These are phyloP conservation scores for Trachelipus rathkii DNA, from an alignment of 1,140 invertebrate species.

Conservation along the genomic window DNA sequence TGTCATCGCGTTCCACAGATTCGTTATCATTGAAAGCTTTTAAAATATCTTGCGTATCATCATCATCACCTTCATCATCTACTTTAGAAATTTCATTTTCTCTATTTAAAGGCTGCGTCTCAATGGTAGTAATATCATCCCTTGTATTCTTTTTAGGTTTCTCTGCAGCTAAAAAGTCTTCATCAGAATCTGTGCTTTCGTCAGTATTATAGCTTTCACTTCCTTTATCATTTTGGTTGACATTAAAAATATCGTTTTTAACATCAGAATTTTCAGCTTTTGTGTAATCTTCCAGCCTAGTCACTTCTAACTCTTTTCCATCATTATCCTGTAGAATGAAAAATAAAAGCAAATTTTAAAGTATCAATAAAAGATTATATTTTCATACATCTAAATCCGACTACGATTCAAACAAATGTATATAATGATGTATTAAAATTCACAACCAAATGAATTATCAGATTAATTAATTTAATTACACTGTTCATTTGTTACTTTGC, in stretches of 20 bases:
- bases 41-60: constrained; percentile 3
- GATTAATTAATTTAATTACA: too few species aligned
- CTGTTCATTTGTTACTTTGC: too few species aligned
- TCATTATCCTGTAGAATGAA: too few species aligned
- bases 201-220: neutral
- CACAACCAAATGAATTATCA: too few species aligned
- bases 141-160: neutral
- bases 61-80: neutral
- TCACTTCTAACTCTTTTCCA: too few species aligned
- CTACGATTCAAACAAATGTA: too few species aligned
- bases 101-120: neutral
- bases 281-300: too few species aligned
- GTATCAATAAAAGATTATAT: too few species aligned
- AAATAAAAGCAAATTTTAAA: too few species aligned
- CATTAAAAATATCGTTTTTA: neutral
- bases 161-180: neutral
- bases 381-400: too few species aligned
- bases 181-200: neutral
- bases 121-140: neutral
- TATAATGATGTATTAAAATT: too few species aligned
- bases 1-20: neutral
- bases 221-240: neutral
- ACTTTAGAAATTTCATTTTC: neutral
- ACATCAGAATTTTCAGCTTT: neutral
- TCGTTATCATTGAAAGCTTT: neutral